These are phyloP conservation scores for Drosophila oshimai DNA, from an alignment of 1,140 invertebrate genomes.

Conservation along the genomic window DNA sequence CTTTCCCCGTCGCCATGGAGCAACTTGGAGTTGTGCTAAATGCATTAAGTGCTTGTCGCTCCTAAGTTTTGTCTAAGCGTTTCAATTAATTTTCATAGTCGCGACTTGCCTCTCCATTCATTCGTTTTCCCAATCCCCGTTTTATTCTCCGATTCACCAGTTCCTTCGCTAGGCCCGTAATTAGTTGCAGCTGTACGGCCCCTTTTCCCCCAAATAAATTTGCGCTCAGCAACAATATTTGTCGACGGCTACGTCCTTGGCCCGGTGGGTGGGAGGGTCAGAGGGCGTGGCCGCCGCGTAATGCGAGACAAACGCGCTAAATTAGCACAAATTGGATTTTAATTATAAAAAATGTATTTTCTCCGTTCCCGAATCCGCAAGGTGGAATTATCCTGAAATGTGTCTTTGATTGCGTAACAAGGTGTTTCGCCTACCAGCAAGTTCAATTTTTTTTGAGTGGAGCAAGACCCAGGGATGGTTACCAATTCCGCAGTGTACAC, in stretches of 20 bases:
- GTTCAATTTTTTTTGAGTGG: background rate
- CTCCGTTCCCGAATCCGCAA: background rate
- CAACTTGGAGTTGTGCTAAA: slow-evolving; percentile 71
- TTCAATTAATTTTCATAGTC: slow-evolving; percentile 77
- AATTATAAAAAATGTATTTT: slow-evolving; percentile 59
- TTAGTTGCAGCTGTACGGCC: slow-evolving; percentile 31
- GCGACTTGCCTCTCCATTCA: slow-evolving; percentile 20
- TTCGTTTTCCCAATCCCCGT: background rate
- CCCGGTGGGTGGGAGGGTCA: background rate
- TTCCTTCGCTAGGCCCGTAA: slow-evolving; percentile 34
- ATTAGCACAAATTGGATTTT: slow-evolving; percentile 65
- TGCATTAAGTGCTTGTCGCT: slow-evolving; percentile 76
- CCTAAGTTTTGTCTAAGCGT: slow-evolving; percentile 71
- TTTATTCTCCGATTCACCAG: background rate
- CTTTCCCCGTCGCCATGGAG: slow-evolving; percentile 19
- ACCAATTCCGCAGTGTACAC: background rate
- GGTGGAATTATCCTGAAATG: background rate
- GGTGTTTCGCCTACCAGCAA: background rate
- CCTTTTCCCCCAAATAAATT: slow-evolving; percentile 2
- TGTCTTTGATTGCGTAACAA: slow-evolving; percentile 9
- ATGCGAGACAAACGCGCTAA: slow-evolving; percentile 55
- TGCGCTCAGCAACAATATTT: slow-evolving; percentile 38
- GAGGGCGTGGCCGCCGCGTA: slow-evolving; percentile 17
- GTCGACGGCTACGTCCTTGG: background rate
- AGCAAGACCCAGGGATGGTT: background rate